These are phyloP conservation scores for Phyllostomus hastatus DNA, from an alignment of 2,113 vertebrate species.

Conservation along the genomic window DNA sequence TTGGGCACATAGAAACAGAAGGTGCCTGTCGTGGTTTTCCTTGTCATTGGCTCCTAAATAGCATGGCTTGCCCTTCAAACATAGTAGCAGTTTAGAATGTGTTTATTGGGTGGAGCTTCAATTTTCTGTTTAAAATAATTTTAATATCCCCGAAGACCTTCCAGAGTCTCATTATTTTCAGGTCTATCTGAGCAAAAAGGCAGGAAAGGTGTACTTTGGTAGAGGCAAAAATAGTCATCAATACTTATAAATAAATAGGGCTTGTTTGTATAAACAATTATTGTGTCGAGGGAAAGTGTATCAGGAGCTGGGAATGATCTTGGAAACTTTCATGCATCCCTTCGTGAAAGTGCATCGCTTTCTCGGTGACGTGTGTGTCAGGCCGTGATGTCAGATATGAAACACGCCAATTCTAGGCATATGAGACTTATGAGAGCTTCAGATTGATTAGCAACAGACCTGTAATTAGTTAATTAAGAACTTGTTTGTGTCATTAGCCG, in stretches of 20 bases:
- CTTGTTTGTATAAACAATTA: background rate
- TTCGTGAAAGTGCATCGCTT: background rate
- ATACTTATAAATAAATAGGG: background rate
- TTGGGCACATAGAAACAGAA: background rate
- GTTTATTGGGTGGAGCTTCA: background rate
- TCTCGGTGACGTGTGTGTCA: background rate
- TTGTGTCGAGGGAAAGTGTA: background rate
- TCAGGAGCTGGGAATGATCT: background rate
- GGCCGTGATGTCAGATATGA: background rate
- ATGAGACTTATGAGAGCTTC: background rate
- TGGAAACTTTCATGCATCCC: background rate
- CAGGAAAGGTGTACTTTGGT: background rate
- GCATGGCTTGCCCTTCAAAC: background rate
- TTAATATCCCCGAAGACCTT: background rate
- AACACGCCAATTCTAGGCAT: background rate
- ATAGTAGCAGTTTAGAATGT: background rate
- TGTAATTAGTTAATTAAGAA: background rate
- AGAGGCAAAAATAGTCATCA: background rate
- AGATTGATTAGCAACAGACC: background rate
- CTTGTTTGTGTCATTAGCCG: background rate
- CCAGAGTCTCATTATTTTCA: background rate
- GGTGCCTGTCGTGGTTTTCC: background rate
- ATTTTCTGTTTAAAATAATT: background rate
- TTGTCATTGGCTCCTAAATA: background rate
- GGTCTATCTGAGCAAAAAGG: background rate